Evolutionary conservation across 2,888 invertebrate genomes (phyloP), one percentile per base, ranked within the genome.

Genomic region (Lithosia quadra): DNA sequence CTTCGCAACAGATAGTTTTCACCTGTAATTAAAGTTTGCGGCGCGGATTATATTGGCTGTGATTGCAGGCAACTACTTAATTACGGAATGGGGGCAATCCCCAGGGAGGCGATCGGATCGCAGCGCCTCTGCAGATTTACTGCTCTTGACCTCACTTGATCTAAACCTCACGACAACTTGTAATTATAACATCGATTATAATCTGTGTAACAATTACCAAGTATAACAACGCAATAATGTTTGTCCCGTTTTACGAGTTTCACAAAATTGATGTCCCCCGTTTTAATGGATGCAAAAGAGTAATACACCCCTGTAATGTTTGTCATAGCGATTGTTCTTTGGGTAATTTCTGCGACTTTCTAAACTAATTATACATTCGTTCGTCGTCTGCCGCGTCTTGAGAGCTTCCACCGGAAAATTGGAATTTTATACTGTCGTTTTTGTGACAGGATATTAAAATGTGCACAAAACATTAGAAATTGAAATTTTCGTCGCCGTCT

Each of bases 31-130:
- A 90, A 91, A 92, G 88, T 91, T 90, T 86, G 88, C 83, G 74
- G 84, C 77, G 74, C 77, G 85, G 88, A 87, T 89, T 87, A 88
- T 89, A 92, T 90, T 88, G 86, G 84, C 81, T 86, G 86, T 88
- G 87, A 91, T 90, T 87, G 88, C 85, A 85, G 82, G 83, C 82
- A 86, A 88, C 88, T 90, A 89, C 90, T 92, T 92, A 90, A 92
- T 92, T 92, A 91, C 88, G 75, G 79, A 84, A 84, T 79, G 76
- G 74, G n/a, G 70, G 74, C 75, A 75, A 78, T 86, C 88, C 83
- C 84, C 62, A 63, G 86, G 85, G 88, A 85, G 74, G 79, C 81
- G 83, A 89, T 88, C 81, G 75, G 78, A 80, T 83, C 80, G 82
- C 79, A 84, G 84, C 82, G 84, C 81, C 83, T 83, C 77, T 77